phyloP scores from a whole-genome alignment of 2,113 vertebrate species.

The Dolichallabes microphthalmus region DNA sequence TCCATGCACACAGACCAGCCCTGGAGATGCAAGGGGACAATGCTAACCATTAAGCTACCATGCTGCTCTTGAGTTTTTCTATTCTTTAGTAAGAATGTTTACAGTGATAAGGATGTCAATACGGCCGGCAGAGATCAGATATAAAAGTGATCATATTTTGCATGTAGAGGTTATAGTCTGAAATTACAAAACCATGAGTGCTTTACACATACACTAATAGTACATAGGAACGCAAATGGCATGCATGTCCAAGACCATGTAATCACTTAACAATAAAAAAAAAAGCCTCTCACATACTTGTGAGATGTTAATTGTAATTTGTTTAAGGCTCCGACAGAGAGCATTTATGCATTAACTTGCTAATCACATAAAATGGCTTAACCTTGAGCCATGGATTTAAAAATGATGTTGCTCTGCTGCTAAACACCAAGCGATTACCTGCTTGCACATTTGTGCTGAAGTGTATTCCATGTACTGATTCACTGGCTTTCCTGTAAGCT shows the following conservation, averaged over 20 bases:
- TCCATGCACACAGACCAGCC: no score
- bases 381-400: slow-evolving; percentile 31
- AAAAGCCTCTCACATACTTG: neutral
- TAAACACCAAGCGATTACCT: neutral
- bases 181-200: no score
- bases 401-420: neutral
- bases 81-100: neutral
- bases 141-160: neutral
- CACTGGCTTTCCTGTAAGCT: neutral
- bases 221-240: neutral
- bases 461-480: neutral
- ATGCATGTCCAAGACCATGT: neutral
- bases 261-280: neutral
- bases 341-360: slow-evolving; percentile 3
- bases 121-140: neutral
- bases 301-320: slow-evolving; percentile 16
- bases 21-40: no score
- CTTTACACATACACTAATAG: neutral
- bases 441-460: neutral
- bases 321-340: neutral
- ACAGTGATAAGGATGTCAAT: neutral
- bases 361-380: slow-evolving; percentile 35
- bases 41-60: no score
- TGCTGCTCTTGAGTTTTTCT: neutral
- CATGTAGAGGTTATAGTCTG: neutral